Evolutionary conservation across 2,113 vertebrate genomes (phyloP).

Genomic region (Epinephelus cyanopodus): DNA sequence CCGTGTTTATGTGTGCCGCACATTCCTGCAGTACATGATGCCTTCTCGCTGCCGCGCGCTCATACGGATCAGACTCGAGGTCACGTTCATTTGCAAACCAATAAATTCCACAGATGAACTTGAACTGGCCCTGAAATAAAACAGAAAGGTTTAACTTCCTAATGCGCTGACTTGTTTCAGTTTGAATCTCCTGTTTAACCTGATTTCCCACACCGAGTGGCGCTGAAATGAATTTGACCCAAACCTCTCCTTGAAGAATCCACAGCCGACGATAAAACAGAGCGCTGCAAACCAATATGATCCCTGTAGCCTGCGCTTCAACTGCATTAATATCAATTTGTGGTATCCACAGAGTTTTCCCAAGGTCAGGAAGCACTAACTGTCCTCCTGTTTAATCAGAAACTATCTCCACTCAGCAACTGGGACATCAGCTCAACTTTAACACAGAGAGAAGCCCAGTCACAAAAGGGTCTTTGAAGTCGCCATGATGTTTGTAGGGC

Average conservation of each 20-base stretch:
- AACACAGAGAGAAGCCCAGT: slow-evolving; percentile 7
- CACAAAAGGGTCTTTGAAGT: slow-evolving; percentile 59
- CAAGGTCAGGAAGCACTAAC: slow-evolving; percentile 34
- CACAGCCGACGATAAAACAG: slow-evolving; percentile 18
- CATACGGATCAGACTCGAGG: slow-evolving; percentile 6
- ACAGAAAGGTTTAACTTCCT: slow-evolving; percentile 14
- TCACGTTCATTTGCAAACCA: slow-evolving; percentile 50
- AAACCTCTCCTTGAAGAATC: slow-evolving; percentile 42
- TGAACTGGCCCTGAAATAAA: not conserved
- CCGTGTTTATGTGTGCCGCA: slow-evolving; percentile 13
- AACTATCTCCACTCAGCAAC: slow-evolving; percentile 3
- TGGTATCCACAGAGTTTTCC: not conserved
- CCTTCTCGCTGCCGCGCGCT: not conserved
- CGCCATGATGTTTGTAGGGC: slow-evolving; percentile 23
- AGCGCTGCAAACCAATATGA: slow-evolving; percentile 4
- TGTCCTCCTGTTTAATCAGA: slow-evolving; percentile 11
- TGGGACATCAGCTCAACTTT: slow-evolving; percentile 14
- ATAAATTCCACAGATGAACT: slow-evolving; percentile 45
- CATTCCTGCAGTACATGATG: not conserved
- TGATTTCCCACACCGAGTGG: slow-evolving; percentile 15
- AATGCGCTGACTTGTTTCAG: not conserved
- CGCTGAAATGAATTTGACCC: slow-evolving; percentile 51
- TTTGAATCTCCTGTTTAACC: slow-evolving; percentile 24
- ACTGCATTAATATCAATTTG: slow-evolving; percentile 42
- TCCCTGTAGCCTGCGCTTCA: slow-evolving; percentile 1